Evolutionary conservation across 37 sponge, comb jelly and placozoan genomes (phyloP).

Genomic region (Dysidea cf. avara): DNA sequence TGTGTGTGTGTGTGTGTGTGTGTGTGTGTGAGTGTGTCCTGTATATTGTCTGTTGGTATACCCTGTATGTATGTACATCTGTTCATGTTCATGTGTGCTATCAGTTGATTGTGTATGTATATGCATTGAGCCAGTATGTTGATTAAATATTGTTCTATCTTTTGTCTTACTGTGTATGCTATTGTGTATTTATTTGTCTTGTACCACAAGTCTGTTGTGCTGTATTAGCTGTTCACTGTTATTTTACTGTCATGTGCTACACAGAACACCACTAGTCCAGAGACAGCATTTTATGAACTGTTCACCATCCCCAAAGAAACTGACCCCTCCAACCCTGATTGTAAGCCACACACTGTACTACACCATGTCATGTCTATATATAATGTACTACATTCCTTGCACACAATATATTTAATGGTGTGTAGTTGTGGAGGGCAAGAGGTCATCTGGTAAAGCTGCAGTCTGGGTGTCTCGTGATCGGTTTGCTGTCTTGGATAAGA

Average conservation of each 20-base stretch:
- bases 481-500: conserved; percentile 92
- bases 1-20: conserved; percentile 9
- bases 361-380: background rate
- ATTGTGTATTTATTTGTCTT: background rate
- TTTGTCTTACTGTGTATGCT: background rate
- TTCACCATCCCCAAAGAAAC: conserved; percentile 65
- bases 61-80: background rate
- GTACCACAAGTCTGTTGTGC: background rate
- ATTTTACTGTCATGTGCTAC: background rate
- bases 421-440: conserved; percentile 74
- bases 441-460: conserved; percentile 77
- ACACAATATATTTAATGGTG: background rate
- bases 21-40: background rate
- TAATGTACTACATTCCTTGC: no score
- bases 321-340: conserved; percentile 67
- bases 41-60: background rate
- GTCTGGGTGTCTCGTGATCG: conserved; percentile 95
- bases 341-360: conserved; percentile 28
- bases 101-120: no score
- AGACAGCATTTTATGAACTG: conserved; percentile 77
- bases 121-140: no score
- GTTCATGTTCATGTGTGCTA: no score
- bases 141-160: background rate
- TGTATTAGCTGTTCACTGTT: background rate
- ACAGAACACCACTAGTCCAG: conserved; percentile 79